Base-by-base conservation (phyloP, 23 tunicate species). In the Trididemnum nubilum region DNA sequence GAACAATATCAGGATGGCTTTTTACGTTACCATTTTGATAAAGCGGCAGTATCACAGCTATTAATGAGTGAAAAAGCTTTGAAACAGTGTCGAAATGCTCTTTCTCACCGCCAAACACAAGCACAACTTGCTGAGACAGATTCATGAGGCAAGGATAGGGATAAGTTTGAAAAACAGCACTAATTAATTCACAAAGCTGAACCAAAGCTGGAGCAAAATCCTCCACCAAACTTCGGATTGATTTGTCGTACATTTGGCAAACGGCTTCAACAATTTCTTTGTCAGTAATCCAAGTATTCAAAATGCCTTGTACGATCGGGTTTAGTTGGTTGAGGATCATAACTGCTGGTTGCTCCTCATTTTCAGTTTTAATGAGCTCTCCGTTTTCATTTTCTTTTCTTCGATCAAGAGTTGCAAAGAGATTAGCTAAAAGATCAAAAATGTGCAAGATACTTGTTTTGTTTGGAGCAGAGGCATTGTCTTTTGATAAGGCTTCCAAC, bases 341-440 rank as follows among this genome's bases (percentile, higher is more conserved):
- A 4, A 88, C 66, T 0, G 54, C 92, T 15, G 89, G 98, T 34
- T 92, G 92, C 9, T 82, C 76, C 29, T 74, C 86, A 21, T 85
- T 61, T 34, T 77, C 79, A 22, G 25, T 36, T 27, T 61, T 28
- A 22, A 88, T 34, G 29, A 85, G 25, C 74, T 75, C 82, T 21
- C 88, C 88, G 9, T 77, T 73, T 32, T 85, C 88, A 30, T 85
- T 82, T 34, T 57, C 73, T 70, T 77, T 81, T 30, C 92, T 83
- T n/a, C 94, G 84, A 54, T 96, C 91, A 34, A 96, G 66, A 7
- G 99, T 90, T 40, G 67, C 82, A 69, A 93, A 93, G 19, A 93
- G 44, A 61, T 84, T 83, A n/a, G 88, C 65, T 26, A 93, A 57
- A n/a, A 93, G 78, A 4, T 84, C 86, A 0, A 93, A 26, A 72